These are phyloP conservation scores for Trichoplax adhaerens DNA, from an alignment of 37 sponge, comb jelly and placozoan species.

Conservation along the genomic window DNA sequence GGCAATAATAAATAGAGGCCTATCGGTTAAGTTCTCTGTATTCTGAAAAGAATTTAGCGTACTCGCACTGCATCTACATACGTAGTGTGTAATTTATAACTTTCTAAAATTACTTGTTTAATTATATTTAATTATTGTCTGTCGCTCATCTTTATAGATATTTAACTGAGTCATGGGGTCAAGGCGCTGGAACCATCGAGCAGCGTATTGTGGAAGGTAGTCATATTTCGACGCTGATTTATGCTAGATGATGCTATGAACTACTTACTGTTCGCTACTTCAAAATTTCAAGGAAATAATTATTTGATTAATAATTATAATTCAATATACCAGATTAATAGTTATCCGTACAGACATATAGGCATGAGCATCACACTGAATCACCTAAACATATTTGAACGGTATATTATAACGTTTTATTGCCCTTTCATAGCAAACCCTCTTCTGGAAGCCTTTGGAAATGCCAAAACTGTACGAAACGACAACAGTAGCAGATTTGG, in stretches of 20 bases:
- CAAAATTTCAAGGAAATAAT: too few species aligned
- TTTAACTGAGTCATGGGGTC: slow-evolving; percentile 61
- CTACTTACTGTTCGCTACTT: too few species aligned
- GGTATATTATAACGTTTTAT: too few species aligned
- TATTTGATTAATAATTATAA: too few species aligned
- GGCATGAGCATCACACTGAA: neutral
- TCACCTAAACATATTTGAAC: neutral
- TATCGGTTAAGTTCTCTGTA: too few species aligned
- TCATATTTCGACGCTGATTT: too few species aligned
- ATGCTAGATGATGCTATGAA: too few species aligned
- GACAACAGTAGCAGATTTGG: slow-evolving; percentile 88
- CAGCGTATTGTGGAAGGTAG: slow-evolving; percentile 55
- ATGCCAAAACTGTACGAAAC: slow-evolving; percentile 80
- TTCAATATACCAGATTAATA: too few species aligned
- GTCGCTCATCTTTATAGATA: slow-evolving; percentile 13
- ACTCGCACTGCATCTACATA: neutral
- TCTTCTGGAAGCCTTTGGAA: slow-evolving; percentile 88
- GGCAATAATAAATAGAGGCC: neutral
- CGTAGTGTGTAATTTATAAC: neutral
- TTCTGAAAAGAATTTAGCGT: neutral
- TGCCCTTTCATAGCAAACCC: slow-evolving; percentile 52
- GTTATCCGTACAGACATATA: too few species aligned
- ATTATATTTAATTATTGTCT: neutral
- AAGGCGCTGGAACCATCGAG: slow-evolving; percentile 53
- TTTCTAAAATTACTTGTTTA: neutral